These are phyloP conservation scores for Carpatolechia fugitivella DNA, from an alignment of 2,888 invertebrate genomes.

Conservation along the genomic window DNA sequence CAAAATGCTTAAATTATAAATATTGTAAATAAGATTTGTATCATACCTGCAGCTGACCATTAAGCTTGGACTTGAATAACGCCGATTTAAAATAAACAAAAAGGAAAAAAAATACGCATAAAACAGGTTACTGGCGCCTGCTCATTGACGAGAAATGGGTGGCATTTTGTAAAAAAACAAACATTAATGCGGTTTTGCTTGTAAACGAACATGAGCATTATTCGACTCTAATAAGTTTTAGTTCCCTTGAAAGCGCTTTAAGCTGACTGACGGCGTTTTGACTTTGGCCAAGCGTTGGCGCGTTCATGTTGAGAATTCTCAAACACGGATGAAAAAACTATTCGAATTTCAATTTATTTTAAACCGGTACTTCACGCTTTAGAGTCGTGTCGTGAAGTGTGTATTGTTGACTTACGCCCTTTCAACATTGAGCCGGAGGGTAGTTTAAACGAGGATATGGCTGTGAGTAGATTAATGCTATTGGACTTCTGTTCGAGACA, in stretches of 20 bases:
- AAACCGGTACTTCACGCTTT: not conserved
- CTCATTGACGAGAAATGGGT: slow-evolving; percentile 12
- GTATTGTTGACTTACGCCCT: not conserved
- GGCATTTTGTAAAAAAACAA: slow-evolving; percentile 5
- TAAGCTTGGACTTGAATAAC: slow-evolving; percentile 6
- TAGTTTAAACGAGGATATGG: not conserved
- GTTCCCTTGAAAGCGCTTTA: not conserved
- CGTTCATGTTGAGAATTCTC: slow-evolving; percentile 3
- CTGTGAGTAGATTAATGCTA: slow-evolving; percentile 3
- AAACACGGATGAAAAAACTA: slow-evolving; percentile 1
- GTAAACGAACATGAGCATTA: not conserved
- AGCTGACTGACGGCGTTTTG: not conserved
- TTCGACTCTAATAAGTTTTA: not conserved
- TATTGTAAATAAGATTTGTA: not conserved
- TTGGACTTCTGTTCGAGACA: slow-evolving; percentile 1
- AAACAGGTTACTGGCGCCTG: slow-evolving; percentile 10
- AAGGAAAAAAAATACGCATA: not conserved
- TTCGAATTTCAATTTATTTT: slow-evolving; percentile 6
- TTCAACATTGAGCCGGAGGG: not conserved
- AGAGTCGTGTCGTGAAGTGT: not conserved
- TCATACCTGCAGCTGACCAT: slow-evolving; percentile 6
- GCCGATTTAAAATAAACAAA: slow-evolving; percentile 1
- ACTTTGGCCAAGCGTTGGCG: not conserved
- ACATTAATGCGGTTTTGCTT: not conserved
- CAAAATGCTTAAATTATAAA: slow-evolving; percentile 6